phyloP scores from a whole-genome alignment of 1,140 invertebrate species.

The Eumaeus atala region DNA sequence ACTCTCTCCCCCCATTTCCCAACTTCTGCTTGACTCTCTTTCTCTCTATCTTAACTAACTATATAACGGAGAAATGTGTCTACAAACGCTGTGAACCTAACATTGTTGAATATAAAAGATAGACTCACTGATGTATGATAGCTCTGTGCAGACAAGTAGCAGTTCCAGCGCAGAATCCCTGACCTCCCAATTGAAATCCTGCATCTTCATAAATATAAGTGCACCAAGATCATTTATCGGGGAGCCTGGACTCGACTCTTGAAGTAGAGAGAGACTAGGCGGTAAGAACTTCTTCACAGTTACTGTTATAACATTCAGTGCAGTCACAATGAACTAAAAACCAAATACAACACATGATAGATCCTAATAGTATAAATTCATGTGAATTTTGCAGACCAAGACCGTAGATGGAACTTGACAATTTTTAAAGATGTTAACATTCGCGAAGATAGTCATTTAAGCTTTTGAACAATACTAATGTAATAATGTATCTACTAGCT shows the following conservation, averaged over 20 bases:
- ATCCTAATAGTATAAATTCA: no score
- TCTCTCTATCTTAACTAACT: no score
- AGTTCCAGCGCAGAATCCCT: constrained; percentile 83
- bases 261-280: constrained; percentile 81
- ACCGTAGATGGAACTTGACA: no score
- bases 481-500: no score
- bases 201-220: constrained; percentile 80
- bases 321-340: constrained; percentile 79
- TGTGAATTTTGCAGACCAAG: no score
- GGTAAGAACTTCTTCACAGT: constrained; percentile 83
- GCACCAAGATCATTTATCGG: constrained; percentile 78
- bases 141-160: constrained; percentile 78
- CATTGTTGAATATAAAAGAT: neutral
- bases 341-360: constrained; percentile 10
- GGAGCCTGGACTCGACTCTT: constrained; percentile 78
- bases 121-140: constrained; percentile 80
- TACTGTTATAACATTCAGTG: constrained; percentile 79
- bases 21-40: no score
- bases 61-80: no score
- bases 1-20: no score
- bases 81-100: no score
- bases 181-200: constrained; percentile 84
- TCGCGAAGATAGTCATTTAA: no score
- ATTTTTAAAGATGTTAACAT: no score
- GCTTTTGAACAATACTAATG: no score